Base-by-base conservation (phyloP, 2,797 vertebrate species). In the Chaetodon trifasciatus region DNA sequence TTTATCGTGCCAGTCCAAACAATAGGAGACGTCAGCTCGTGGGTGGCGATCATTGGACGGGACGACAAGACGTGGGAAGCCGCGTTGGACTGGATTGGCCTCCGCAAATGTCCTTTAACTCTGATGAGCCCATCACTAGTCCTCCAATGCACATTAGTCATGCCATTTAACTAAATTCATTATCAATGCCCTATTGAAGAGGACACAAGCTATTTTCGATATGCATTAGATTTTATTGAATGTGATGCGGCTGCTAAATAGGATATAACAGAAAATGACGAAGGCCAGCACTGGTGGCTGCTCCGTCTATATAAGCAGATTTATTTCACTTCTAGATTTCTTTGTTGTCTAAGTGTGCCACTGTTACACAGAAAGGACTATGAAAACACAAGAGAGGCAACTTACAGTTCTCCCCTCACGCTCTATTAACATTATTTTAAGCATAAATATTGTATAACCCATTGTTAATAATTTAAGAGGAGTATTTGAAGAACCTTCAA, bases 121-220 rank as follows among this genome's bases (percentile, higher is more conserved):
- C 40, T 46, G 61, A 86, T 58, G 72, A 85, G 74, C 79, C 85
- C 84, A 88, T 91, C 87, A 86, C 72, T 52, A 46, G 76, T 83
- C 57, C 40, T 62, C 76, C 82, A 82, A 89, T 79, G 85, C 84
- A 84, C 79, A 92, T 93, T 91, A 92, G 90, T 90, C 83, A 90
- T 85, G 87, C 80, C 85, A 79, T 92, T 92, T 90, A 90, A 83
- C 82, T 76, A 87, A 87, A 92, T 91, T 90, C 85, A 93, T 92
- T 88, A 93, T 86, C 63, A 28, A 88, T 89, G 91, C 74, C 86
- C 86, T 89, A 86, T 87, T 89, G 89, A 91, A 78, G 76, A 49
- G 86, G 86, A 90, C 87, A 86, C 82, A 85, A 84, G 84, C 76
- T 83, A 86, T 89, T 86, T 88, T 91, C 44, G 17, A 88, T 87